Base-by-base conservation (phyloP, 1,140 invertebrate genomes). In the Lordiphosa clarofinis region DNA sequence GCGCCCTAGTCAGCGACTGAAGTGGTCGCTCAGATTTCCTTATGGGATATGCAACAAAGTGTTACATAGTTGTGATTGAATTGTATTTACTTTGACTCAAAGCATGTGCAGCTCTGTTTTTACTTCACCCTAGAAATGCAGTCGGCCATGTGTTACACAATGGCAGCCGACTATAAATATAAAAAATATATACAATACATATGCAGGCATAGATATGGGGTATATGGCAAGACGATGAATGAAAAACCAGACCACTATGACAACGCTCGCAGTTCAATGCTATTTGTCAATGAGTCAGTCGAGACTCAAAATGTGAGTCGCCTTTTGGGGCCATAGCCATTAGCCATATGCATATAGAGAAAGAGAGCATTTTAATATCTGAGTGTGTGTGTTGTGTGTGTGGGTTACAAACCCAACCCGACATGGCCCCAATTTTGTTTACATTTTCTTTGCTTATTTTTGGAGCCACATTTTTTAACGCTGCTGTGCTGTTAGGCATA, bases 251-350 rank as follows among this genome's bases (percentile, higher is more conserved):
- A 19, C 28, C 37, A 21, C 19, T 37, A 40, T 15, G 58, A 52
- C 33, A 40, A 56, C 37, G 65, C 54, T 54, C 50, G 66, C 56
- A 65, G 56, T 70, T 70, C 66, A 66, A 70, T 61, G 66, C 66
- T 70, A 56, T 66, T 70, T 70, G 66, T 70, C 66, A 70, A 70
- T 70, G 66, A 70, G 62, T 70, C 62, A 70, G 61, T 9, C 15
- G 36, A 55, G 49, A 13, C n/a, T 8, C 33, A 56, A 35, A 28
- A 28, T 28, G 24, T 13, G 15, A 49, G 19, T 19, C 19, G 19
- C 19, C 3, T 19, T 19, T 19, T 19, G 19, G 19, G 19, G 19
- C 19, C 19, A 19, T 19, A 19, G 48, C 36, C 59, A 53, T 36
- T 24, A 21, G 33, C n/a, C 19, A 40, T 56, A 43, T 21, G 33